phyloP scores from a whole-genome alignment of 2,113 vertebrate genomes.

The Saiga tatarica region DNA sequence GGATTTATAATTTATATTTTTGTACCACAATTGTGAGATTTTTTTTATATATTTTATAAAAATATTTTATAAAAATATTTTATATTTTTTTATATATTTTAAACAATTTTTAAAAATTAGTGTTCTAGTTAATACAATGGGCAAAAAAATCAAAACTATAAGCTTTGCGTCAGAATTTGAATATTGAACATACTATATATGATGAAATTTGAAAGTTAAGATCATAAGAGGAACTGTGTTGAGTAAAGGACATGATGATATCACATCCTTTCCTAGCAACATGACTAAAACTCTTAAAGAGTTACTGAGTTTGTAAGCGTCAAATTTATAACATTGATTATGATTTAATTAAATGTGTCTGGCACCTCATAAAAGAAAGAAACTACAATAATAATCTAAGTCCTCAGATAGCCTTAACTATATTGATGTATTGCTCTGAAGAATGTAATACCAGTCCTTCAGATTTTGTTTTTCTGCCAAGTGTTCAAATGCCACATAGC shows the following conservation, averaged over 20 bases:
- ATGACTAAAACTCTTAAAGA: neutral
- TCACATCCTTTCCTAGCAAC: neutral
- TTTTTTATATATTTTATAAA: neutral
- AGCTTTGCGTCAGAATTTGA: neutral
- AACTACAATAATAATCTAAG: neutral
- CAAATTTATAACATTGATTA: neutral
- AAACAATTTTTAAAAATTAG: neutral
- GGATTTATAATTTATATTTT: neutral
- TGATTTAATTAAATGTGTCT: neutral
- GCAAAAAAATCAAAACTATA: neutral
- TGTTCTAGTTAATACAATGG: neutral
- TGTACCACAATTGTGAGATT: neutral
- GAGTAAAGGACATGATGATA: neutral
- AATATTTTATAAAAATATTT: too few species aligned
- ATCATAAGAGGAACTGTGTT: neutral
- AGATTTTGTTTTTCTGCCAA: neutral
- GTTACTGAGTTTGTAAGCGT: neutral
- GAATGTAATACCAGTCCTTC: neutral
- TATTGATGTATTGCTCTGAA: neutral
- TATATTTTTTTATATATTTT: neutral
- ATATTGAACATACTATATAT: neutral
- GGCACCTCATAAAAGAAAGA: neutral
- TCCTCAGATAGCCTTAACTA: neutral
- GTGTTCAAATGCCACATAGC: neutral
- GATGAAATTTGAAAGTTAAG: neutral